Evolutionary conservation across 2,888 invertebrate species (phyloP).

Genomic region (Osmoderma eremita): DNA sequence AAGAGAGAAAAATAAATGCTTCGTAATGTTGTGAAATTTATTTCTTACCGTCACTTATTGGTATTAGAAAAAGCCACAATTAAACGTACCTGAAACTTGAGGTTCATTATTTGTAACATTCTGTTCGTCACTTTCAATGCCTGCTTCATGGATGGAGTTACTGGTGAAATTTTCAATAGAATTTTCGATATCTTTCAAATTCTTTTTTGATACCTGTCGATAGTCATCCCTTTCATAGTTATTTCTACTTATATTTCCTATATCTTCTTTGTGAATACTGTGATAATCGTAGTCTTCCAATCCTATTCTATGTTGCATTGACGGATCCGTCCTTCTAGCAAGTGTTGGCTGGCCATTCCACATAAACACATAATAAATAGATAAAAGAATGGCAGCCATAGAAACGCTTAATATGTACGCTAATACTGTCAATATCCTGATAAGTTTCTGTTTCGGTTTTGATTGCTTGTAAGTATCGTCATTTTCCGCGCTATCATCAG

Average conservation of each 20-base stretch:
- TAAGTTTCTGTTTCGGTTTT: constrained; percentile 59
- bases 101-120: constrained; percentile 3
- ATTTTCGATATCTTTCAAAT: not conserved
- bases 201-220: not conserved
- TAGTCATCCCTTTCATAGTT: not conserved
- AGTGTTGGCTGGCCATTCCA: constrained; percentile 76
- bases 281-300: constrained; percentile 23
- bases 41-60: too few relatives aligned
- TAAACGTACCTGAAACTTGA: constrained; percentile 18
- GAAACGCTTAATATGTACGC: constrained; percentile 87
- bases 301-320: constrained; percentile 35
- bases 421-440: constrained; percentile 79
- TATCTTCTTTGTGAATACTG: not conserved
- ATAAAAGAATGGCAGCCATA: constrained; percentile 83
- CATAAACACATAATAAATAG: constrained; percentile 83
- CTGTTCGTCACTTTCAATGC: not conserved
- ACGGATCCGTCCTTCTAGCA: constrained; percentile 49
- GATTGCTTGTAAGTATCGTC: constrained; percentile 46
- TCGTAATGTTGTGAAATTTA: too few relatives aligned
- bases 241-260: not conserved
- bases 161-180: not conserved
- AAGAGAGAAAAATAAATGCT: too few relatives aligned
- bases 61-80: too few relatives aligned
- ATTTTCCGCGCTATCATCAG: constrained; percentile 19
- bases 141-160: not conserved